Evolutionary conservation across 1,140 invertebrate genomes (phyloP).

Genomic region (Notospermus geniculatus): DNA sequence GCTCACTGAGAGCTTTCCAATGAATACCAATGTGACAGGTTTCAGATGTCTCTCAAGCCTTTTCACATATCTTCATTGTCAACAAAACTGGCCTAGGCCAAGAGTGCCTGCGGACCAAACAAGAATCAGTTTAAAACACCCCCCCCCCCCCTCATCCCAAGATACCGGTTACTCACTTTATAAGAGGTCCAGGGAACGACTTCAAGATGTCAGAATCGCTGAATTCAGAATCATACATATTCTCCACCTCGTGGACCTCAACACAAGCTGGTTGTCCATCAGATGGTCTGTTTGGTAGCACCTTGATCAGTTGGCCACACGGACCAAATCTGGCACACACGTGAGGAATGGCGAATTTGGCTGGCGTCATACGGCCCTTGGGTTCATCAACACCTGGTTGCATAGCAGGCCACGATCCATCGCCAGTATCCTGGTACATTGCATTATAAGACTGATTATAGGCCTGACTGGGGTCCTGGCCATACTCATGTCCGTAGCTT

Average conservation of each 20-base stretch:
- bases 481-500: too few species aligned
- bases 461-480: too few species aligned
- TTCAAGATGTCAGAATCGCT: conserved; percentile 65
- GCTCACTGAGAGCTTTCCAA: too few species aligned
- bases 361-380: conserved; percentile 71
- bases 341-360: conserved; percentile 76
- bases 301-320: conserved; percentile 69
- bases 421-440: too few species aligned
- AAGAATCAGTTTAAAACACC: not conserved
- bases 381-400: conserved; percentile 15
- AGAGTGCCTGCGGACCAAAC: not conserved
- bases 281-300: conserved; percentile 69
- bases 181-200: conserved; percentile 73
- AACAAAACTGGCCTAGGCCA: not conserved
- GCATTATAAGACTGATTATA: too few species aligned
- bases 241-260: conserved; percentile 67
- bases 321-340: conserved; percentile 64
- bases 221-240: conserved; percentile 35
- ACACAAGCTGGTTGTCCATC: conserved; percentile 73
- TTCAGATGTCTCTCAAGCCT: too few species aligned
- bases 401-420: too few species aligned
- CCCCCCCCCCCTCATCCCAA: too few species aligned
- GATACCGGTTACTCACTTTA: conserved; percentile 61
- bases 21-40: too few species aligned
- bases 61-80: too few species aligned